phyloP scores from a whole-genome alignment of 1,140 invertebrate genomes.

The Meloidogyne exigua region DNA sequence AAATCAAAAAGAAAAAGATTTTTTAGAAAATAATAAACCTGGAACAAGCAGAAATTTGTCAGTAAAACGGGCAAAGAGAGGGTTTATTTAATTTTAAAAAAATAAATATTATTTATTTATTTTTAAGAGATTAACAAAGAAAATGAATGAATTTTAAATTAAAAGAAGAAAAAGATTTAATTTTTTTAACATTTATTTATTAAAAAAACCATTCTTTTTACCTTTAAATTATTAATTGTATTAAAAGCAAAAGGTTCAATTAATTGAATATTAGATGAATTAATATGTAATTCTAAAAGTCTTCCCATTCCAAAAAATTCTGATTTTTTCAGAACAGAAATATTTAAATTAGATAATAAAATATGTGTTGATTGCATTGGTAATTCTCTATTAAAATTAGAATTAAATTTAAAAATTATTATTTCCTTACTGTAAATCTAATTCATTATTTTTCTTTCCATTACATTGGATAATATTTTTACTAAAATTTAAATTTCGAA shows the following conservation, averaged over 20 bases:
- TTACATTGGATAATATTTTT: conserved; percentile 33
- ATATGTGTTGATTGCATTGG: conserved; percentile 60
- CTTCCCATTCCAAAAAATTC: conserved; percentile 48
- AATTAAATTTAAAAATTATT: not conserved
- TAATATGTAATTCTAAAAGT: conserved; percentile 52
- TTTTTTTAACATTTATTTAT: too few relatives aligned
- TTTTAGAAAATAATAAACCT: not conserved
- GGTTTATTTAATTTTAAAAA: too few relatives aligned
- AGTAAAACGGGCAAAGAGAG: too few relatives aligned
- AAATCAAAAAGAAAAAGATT: not conserved
- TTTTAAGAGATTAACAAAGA: not conserved
- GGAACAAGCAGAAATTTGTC: not conserved
- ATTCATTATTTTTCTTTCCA: not conserved
- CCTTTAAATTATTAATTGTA: conserved; percentile 41
- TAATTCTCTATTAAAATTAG: conserved; percentile 23
- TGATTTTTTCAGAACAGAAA: conserved; percentile 43
- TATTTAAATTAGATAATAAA: conserved; percentile 35
- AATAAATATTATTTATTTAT: too few relatives aligned
- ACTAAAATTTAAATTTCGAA: conserved; percentile 40
- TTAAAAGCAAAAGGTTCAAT: conserved; percentile 57
- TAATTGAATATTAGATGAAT: conserved; percentile 35
- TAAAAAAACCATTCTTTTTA: too few relatives aligned
- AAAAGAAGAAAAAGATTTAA: too few relatives aligned
- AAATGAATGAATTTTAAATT: not conserved
- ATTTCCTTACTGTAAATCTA: not conserved